Conservation (phyloP, 1,140 invertebrate genomes). For the Acromyrmex heyeri region DNA sequence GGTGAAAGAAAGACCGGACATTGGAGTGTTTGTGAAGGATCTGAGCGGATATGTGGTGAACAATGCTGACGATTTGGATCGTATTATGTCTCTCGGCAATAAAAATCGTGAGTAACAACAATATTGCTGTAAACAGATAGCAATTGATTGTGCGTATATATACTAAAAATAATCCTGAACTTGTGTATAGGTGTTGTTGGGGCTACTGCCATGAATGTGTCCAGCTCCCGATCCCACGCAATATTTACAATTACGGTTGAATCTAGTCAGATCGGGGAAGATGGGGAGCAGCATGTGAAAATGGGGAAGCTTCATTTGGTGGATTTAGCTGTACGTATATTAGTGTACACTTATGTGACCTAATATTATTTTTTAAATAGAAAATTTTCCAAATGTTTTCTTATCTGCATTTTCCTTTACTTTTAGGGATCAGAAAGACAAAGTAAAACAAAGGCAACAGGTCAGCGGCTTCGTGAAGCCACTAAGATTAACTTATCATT, state of each 20-base stretch:
- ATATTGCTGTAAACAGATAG: background rate
- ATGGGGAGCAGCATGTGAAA: constrained; percentile 89
- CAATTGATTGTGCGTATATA: background rate
- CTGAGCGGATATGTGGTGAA: constrained; percentile 92
- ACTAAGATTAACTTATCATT: constrained; percentile 98
- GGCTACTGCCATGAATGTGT: constrained; percentile 95
- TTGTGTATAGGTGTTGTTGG: constrained; percentile 88
- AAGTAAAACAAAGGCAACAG: constrained; percentile 96
- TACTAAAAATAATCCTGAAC: constrained; percentile 27
- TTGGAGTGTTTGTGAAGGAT: constrained; percentile 94
- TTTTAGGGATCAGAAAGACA: constrained; percentile 93
- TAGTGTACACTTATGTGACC: background rate
- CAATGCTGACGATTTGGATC: constrained; percentile 93
- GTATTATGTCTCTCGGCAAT: constrained; percentile 93
- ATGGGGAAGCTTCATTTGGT: constrained; percentile 95
- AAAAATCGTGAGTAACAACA: constrained; percentile 89
- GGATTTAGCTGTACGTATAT: constrained; percentile 90
- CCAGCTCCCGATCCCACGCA: constrained; percentile 95
- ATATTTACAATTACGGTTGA: constrained; percentile 96
- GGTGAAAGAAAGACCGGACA: constrained; percentile 92
- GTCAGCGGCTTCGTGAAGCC: constrained; percentile 96
- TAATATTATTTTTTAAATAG: constrained; percentile 20
- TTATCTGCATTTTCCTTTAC: constrained; percentile 47
- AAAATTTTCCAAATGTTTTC: background rate
- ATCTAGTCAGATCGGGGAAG: constrained; percentile 90